These are phyloP conservation scores for Ptychoptera albimana DNA, from an alignment of 2,888 invertebrate genomes.

Conservation along the genomic window DNA sequence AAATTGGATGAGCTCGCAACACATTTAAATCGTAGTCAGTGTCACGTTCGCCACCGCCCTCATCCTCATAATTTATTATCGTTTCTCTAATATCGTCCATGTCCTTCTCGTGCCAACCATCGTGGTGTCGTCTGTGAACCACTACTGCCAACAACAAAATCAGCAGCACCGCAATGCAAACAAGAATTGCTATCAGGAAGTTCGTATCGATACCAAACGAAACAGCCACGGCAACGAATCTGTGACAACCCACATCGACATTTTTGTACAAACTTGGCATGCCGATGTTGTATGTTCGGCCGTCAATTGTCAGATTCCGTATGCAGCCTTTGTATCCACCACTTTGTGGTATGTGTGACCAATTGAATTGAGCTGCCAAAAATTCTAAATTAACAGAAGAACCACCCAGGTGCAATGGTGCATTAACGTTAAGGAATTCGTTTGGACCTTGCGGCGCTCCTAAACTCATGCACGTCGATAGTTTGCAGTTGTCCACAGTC, in stretches of 20 bases:
- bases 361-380: conserved; percentile 44
- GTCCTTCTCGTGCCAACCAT: conserved; percentile 77
- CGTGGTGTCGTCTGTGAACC: conserved; percentile 73
- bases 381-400: conserved; percentile 46
- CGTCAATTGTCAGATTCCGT: conserved; percentile 76
- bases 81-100: conserved; percentile 94
- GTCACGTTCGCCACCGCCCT: conserved; percentile 96
- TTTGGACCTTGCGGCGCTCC: conserved; percentile 53
- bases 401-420: conserved; percentile 77
- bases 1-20: conserved; percentile 27
- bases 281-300: conserved; percentile 78
- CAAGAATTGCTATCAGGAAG: conserved; percentile 76
- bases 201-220: conserved; percentile 74
- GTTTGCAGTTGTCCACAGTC: conserved; percentile 59
- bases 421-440: conserved; percentile 65
- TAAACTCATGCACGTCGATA: conserved; percentile 52
- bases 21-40: conserved; percentile 39
- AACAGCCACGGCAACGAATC: conserved; percentile 56
- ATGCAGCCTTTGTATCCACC: conserved; percentile 78
- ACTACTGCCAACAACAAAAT: conserved; percentile 79
- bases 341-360: conserved; percentile 52
- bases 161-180: conserved; percentile 61
- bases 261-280: conserved; percentile 55
- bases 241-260: conserved; percentile 58
- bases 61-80: conserved; percentile 94